Evolutionary conservation across 1,140 invertebrate genomes (phyloP).

Genomic region (Lerema accius): DNA sequence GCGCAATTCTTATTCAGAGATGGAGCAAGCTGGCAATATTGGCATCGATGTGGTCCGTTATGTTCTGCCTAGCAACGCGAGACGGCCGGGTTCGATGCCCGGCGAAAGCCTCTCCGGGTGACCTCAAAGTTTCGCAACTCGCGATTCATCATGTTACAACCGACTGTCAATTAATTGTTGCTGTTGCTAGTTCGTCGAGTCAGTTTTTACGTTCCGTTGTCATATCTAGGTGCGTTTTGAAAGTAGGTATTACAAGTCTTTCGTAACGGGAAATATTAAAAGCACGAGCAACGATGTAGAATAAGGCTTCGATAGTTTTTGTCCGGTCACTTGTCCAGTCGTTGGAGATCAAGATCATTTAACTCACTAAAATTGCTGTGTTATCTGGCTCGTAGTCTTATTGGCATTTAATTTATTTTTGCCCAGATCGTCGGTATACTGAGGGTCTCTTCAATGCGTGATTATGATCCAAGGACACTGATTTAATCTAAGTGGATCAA

Average conservation of each 20-base stretch:
- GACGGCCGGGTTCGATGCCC: slow-evolving; percentile 68
- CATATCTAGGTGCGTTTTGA: slow-evolving; percentile 39
- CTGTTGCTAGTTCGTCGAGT: slow-evolving; percentile 31
- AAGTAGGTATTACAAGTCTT: slow-evolving; percentile 20
- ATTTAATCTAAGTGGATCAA: slow-evolving; percentile 21
- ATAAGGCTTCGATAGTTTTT: neutral
- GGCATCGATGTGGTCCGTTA: slow-evolving; percentile 59
- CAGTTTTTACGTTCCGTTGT: slow-evolving; percentile 31
- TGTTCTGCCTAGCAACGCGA: slow-evolving; percentile 61
- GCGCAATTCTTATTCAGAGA: slow-evolving; percentile 29
- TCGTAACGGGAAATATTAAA: slow-evolving; percentile 30
- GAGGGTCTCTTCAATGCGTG: neutral
- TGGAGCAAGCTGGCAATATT: slow-evolving; percentile 29
- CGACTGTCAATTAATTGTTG: slow-evolving; percentile 54
- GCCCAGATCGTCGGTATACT: neutral
- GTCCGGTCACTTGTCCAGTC: neutral
- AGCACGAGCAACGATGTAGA: neutral
- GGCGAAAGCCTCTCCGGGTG: slow-evolving; percentile 64
- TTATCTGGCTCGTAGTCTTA: neutral
- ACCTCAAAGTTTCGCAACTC: slow-evolving; percentile 72
- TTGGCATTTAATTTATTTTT: neutral
- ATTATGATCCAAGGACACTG: slow-evolving; percentile 22
- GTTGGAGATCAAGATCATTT: neutral
- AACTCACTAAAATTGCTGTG: neutral
- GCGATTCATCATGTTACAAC: slow-evolving; percentile 74